Evolutionary conservation across 1,140 invertebrate genomes (phyloP), one percentile per base, ranked within the genome.

Genomic region (Drosophila navojoa): DNA sequence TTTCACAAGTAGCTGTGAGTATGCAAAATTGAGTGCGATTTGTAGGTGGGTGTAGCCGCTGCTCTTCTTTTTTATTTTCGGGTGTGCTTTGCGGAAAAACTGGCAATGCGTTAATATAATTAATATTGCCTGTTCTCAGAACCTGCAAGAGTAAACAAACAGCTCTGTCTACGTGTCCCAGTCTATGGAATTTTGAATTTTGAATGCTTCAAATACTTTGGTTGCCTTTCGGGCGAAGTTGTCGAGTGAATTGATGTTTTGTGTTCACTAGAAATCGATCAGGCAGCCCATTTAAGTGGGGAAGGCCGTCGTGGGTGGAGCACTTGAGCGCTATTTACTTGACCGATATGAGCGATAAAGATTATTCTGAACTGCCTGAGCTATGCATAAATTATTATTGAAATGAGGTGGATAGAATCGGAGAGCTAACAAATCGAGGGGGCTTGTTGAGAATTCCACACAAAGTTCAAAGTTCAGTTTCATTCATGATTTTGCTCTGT

Each of bases 201-300:
- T 40, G 42, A 15, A 45, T 15, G n/a, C 2, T 6, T 3, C 19
- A 16, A 16, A 45, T 16, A 16, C 16, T 60, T 45, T 42, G 19
- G 32, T 15, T 2, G 19, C 16, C 29, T 52, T 79, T 79, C 71
- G 19, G 60, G 64, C 53, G 68, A 79, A 69, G 62, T 40, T 62
- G 45, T 15, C 27, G 40, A 44, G 3, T 19, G 47, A 71, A 71
- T 53, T 76, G 81, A 87, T 87, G 71, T 35, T 75, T 85, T 85
- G 77, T 78, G 54, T 81, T 86, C 70, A 5, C 44, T 3, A 59
- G 74, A 86, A 85, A 77, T 61, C 19, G 44, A 79, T 85, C 81
- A 79, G 35, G 76, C 68, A 76, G 61, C 47, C 15, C 19, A 53
- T 49, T 38, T 58, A 58, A 45, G 38, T n/a, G 15, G 11, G n/a